phyloP scores from a whole-genome alignment of 1,140 invertebrate species.

The Megalonaias nervosa region DNA sequence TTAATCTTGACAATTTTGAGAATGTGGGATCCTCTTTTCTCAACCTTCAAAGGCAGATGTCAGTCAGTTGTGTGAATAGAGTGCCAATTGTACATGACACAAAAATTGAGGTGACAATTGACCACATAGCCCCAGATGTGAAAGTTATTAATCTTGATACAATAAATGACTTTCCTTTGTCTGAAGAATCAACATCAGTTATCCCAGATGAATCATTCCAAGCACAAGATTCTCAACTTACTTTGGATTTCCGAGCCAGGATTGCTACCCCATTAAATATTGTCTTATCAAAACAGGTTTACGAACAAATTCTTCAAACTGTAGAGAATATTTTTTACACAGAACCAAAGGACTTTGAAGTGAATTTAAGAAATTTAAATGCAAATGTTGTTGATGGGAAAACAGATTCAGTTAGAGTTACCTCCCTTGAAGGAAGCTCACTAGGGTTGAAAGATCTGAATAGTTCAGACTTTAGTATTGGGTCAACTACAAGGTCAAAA shows the following conservation, averaged over 20 bases:
- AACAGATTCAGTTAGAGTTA: too few relatives aligned
- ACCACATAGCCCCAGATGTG: conserved; percentile 24
- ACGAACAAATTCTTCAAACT: conserved; percentile 89
- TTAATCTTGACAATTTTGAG: conserved; percentile 75
- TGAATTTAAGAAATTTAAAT: too few relatives aligned
- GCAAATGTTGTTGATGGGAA: too few relatives aligned
- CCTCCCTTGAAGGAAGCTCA: too few relatives aligned
- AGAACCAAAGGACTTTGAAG: background rate
- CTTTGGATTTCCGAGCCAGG: conserved; percentile 80
- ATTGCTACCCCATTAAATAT: conserved; percentile 89
- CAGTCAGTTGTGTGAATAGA: conserved; percentile 36
- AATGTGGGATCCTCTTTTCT: too few relatives aligned
- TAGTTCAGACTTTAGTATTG: too few relatives aligned
- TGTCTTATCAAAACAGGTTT: conserved; percentile 87
- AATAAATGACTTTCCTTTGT: background rate
- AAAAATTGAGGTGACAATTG: conserved; percentile 79
- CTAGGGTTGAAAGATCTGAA: too few relatives aligned
- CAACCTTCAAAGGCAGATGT: too few relatives aligned
- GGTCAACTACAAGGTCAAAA: background rate
- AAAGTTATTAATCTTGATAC: background rate
- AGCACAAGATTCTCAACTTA: conserved; percentile 5
- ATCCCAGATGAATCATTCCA: conserved; percentile 11
- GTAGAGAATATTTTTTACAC: conserved; percentile 68
- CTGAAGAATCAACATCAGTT: conserved; percentile 17
- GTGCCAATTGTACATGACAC: conserved; percentile 79